Conservation (phyloP, 2,113 vertebrate species). For the Pimephales promelas region DNA sequence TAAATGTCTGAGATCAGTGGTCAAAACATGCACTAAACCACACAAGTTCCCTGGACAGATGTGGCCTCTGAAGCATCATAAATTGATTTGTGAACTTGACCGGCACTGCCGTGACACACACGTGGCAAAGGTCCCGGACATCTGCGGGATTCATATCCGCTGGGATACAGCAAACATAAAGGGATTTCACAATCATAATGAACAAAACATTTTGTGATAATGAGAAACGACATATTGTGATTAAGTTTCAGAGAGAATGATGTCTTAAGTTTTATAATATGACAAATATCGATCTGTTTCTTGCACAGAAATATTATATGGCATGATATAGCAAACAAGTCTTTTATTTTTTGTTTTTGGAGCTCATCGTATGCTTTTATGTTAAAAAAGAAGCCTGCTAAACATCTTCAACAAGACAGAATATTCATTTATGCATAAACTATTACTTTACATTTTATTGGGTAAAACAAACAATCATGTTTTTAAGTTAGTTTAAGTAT, state of each 20-base stretch:
- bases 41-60: background rate
- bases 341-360: background rate
- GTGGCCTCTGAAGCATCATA: slow-evolving; percentile 21
- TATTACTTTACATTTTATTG: background rate
- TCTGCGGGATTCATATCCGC: slow-evolving; percentile 2
- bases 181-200: background rate
- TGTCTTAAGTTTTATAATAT: background rate
- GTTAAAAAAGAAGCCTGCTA: background rate
- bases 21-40: background rate
- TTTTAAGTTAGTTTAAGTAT: background rate
- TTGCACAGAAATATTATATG: background rate
- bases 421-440: background rate
- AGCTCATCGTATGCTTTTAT: background rate
- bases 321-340: background rate
- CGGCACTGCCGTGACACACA: slow-evolving; percentile 24
- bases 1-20: slow-evolving; percentile 10
- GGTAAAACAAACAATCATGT: background rate
- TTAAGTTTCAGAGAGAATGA: background rate
- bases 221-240: background rate
- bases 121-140: slow-evolving; percentile 28
- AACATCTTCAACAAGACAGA: background rate
- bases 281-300: background rate
- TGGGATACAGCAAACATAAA: background rate
- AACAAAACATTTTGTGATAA: background rate
- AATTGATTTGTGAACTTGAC: slow-evolving; percentile 53